phyloP scores from a whole-genome alignment of 2,113 vertebrate species.

The Pao palembangensis region DNA sequence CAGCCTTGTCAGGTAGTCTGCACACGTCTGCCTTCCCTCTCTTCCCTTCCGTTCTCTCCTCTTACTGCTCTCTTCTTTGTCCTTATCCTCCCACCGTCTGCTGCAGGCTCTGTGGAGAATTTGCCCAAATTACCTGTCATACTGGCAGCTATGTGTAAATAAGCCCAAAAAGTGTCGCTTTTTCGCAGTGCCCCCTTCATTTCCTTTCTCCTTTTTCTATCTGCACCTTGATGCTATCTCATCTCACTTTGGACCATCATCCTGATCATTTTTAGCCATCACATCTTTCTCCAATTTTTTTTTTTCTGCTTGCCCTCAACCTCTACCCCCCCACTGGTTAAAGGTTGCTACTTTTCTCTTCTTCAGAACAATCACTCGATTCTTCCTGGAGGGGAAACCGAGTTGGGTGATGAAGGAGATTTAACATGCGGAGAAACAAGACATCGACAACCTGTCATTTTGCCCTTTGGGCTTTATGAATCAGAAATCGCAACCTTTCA shows the following conservation, averaged over 20 bases:
- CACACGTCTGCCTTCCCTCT: slow-evolving; percentile 50
- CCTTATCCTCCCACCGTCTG: slow-evolving; percentile 69
- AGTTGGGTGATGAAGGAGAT: slow-evolving; percentile 46
- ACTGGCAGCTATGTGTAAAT: slow-evolving; percentile 77
- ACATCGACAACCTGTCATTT: slow-evolving; percentile 68
- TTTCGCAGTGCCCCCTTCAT: slow-evolving; percentile 22
- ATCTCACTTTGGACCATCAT: slow-evolving; percentile 53
- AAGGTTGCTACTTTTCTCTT: slow-evolving; percentile 19
- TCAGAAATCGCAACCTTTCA: slow-evolving; percentile 50
- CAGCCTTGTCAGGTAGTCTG: slow-evolving; percentile 66
- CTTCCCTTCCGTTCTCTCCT: slow-evolving; percentile 36
- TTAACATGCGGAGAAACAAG: slow-evolving; percentile 40
- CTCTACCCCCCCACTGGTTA: slow-evolving; percentile 38
- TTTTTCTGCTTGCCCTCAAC: slow-evolving; percentile 40
- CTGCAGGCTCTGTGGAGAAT: slow-evolving; percentile 76
- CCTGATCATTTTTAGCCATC: slow-evolving; percentile 53
- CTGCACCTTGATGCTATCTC: slow-evolving; percentile 34
- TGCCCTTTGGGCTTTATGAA: slow-evolving; percentile 47
- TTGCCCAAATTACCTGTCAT: slow-evolving; percentile 82
- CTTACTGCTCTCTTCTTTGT: slow-evolving; percentile 60
- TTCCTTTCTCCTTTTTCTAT: background rate
- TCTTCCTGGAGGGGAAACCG: slow-evolving; percentile 47
- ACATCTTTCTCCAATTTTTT: slow-evolving; percentile 42
- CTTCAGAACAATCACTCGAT: slow-evolving; percentile 10
- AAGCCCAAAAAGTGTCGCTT: slow-evolving; percentile 69